Conservation (phyloP, 2,113 vertebrate species). For the Telmatochromis sp. region DNA sequence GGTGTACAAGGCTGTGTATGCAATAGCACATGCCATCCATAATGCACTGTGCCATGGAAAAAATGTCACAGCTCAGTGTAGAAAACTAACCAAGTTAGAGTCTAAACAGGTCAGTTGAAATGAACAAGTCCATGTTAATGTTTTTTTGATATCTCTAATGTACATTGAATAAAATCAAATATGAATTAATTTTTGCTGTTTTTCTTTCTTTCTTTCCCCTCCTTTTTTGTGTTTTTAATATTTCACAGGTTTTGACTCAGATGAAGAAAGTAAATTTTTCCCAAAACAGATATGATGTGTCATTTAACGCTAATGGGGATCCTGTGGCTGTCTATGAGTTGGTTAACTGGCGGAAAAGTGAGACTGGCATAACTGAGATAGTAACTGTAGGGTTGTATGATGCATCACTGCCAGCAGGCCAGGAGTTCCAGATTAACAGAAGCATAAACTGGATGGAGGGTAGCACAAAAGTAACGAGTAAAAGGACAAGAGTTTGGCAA, state of each 20-base stretch:
- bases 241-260: slow-evolving; percentile 39
- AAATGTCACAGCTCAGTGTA: background rate
- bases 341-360: slow-evolving; percentile 61
- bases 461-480: slow-evolving; percentile 15
- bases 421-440: slow-evolving; percentile 45
- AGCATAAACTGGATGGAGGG: slow-evolving; percentile 50
- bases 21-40: background rate
- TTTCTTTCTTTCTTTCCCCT: fast-evolving
- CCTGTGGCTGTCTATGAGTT: slow-evolving; percentile 58
- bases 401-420: slow-evolving; percentile 34
- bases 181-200: fast-evolving
- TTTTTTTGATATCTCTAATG: background rate
- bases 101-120: slow-evolving; percentile 36
- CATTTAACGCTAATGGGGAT: slow-evolving; percentile 24
- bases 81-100: slow-evolving; percentile 13
- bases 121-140: background rate
- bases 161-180: background rate
- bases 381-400: background rate
- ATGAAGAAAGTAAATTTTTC: slow-evolving; percentile 52
- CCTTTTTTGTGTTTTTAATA: background rate
- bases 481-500: slow-evolving; percentile 10
- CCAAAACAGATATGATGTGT: slow-evolving; percentile 47
- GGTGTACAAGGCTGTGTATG: background rate
- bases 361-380: background rate
- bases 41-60: background rate